Evolutionary conservation across 1,140 invertebrate species (phyloP).

Genomic region (Tachypleus tridentatus): DNA sequence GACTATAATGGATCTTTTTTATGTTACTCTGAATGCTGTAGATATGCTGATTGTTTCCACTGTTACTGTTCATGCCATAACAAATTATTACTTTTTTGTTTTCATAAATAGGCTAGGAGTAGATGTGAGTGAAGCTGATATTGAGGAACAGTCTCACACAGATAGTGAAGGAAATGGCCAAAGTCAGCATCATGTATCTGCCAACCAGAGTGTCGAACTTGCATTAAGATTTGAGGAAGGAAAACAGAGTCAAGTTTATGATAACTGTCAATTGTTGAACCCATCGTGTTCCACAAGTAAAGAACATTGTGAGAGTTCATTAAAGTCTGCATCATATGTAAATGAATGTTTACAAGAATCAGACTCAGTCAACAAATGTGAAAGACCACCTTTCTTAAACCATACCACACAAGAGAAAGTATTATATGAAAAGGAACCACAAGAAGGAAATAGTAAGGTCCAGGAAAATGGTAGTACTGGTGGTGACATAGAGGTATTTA

Average conservation of each 20-base stretch:
- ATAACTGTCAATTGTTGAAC: too few relatives aligned
- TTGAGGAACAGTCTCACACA: neutral
- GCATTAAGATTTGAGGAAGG: neutral
- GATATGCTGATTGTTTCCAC: neutral
- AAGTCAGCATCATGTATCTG: neutral
- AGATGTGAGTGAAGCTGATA: neutral
- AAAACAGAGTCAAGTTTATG: neutral
- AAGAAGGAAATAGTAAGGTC: too few relatives aligned
- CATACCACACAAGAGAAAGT: too few relatives aligned
- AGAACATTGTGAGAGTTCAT: neutral
- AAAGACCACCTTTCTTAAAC: too few relatives aligned
- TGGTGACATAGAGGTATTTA: too few relatives aligned
- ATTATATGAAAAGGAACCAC: too few relatives aligned
- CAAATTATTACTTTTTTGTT: too few relatives aligned
- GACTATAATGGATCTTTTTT: neutral
- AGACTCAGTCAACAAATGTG: too few relatives aligned
- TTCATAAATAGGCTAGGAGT: neutral
- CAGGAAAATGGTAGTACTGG: too few relatives aligned
- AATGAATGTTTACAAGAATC: too few relatives aligned
- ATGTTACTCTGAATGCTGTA: neutral
- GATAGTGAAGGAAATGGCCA: neutral
- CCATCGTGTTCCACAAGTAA: neutral
- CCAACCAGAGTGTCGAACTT: neutral
- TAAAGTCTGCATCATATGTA: too few relatives aligned
- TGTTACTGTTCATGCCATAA: neutral